Conservation (phyloP, 2,797 vertebrate genomes). For the Babyrousa celebensis region DNA sequence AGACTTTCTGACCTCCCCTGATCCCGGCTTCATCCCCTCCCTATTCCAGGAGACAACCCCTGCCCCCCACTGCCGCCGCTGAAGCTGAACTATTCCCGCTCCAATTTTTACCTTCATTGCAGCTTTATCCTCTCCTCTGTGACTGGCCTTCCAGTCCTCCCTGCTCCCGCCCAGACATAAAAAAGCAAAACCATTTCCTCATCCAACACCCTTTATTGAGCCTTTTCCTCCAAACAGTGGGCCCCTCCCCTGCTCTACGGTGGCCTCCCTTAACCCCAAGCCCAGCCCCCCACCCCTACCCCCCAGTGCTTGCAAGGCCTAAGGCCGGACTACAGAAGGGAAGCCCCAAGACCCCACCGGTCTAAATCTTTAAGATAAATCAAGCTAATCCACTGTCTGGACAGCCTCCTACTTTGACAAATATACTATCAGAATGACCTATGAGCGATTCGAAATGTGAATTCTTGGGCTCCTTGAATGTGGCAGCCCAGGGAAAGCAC, state of each 20-base stretch:
- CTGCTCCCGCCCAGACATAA: neutral
- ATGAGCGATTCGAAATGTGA: neutral
- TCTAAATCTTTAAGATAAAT: neutral
- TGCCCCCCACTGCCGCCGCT: neutral
- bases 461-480: neutral
- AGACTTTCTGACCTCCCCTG: neutral
- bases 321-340: neutral
- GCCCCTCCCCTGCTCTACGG: neutral
- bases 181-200: neutral
- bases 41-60: neutral
- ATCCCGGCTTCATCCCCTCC: rapidly evolving
- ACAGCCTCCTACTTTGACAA: neutral
- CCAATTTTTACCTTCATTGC: too few species aligned
- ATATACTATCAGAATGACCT: neutral
- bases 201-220: neutral
- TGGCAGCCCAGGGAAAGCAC: neutral
- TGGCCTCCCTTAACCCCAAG: rapidly evolving
- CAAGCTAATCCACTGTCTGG: neutral
- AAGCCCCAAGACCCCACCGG: neutral
- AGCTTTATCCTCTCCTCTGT: neutral
- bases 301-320: neutral
- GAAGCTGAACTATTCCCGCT: neutral
- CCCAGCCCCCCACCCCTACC: neutral
- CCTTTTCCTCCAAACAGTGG: neutral
- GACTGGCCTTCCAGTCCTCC: neutral